Base-by-base conservation (phyloP, 2,888 invertebrate species). In the Plusia festucae region DNA sequence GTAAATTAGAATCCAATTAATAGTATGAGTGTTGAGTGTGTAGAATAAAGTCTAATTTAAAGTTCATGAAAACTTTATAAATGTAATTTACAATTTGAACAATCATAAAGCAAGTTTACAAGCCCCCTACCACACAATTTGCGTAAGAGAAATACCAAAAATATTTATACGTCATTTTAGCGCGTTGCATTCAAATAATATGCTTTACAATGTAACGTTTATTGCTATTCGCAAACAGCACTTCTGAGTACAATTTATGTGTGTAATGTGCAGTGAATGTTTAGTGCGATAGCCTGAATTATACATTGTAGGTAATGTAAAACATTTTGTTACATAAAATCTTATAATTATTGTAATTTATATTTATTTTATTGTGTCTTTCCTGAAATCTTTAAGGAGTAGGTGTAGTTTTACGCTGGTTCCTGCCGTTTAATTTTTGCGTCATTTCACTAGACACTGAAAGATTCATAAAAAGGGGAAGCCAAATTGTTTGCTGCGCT, bases 201-300 rank as follows among this genome's bases (percentile, higher is more conserved):
- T 51, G 18, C n/a, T 58, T 65, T 53, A 59, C 40, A 53, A 44
- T 61, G 54, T 61, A 55, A 53, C 15, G 66, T 72, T 63, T 63
- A 67, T 52, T 46, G 13, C 60, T 77, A 73, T 63, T 73, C 62
- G 60, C 74, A 60, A 67, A 73, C 68, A 54, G 24, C 53, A 44
- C 73, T 63, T 40, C 61, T 67, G n/a, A 65, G 60, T 53, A 34
- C n/a, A 27, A 40, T 18, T 70, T 40, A 49, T 53, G 46, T 32
- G 20, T 46, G 53, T 57, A 53, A 70, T 40, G 0, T 60, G 20
- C 16, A 8, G 15, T 59, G 18, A 44, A 27, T 24, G 62, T 20
- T n/a, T 30, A 51, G 18, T 15, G 32, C 51, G n/a, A 30, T 11
- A 16, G 8, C 34, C 15, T 27, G 34, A 16, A 15, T 18, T 30